Evolutionary conservation across 2,797 vertebrate species (phyloP).

Genomic region (Cyprinodon diabolis): DNA sequence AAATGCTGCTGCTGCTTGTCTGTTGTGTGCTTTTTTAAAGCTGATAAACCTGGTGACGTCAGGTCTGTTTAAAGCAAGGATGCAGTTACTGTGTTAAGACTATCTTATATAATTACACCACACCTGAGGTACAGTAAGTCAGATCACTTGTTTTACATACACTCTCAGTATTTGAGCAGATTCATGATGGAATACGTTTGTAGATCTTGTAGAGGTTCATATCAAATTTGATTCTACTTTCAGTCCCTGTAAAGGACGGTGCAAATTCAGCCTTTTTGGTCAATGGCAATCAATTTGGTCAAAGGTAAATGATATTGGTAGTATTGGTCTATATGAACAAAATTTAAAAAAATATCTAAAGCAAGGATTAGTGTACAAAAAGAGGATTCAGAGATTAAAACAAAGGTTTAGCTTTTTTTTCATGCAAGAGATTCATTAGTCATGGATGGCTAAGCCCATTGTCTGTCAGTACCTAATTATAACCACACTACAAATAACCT

Average conservation of each 20-base stretch:
- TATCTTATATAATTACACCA: constrained; percentile 39
- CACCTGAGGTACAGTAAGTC: constrained; percentile 16
- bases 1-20: constrained; percentile 34
- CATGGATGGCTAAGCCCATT: not conserved
- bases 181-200: not conserved
- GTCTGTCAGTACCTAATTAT: constrained; percentile 21
- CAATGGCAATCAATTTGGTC: not conserved
- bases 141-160: not conserved
- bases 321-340: not conserved
- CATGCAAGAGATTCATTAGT: not conserved
- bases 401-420: not conserved
- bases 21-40: constrained; percentile 10
- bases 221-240: not conserved
- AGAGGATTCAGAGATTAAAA: not conserved
- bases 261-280: not conserved
- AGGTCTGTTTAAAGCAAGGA: constrained; percentile 38
- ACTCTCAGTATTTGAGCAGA: not conserved
- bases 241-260: not conserved
- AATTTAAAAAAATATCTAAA: not conserved
- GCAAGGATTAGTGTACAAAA: not conserved
- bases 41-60: constrained; percentile 33
- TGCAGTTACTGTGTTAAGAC: constrained; percentile 46
- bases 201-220: not conserved
- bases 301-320: not conserved
- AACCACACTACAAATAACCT: constrained; percentile 38